Conservation (phyloP, 2,113 vertebrate species). For the Hydropotes inermis region DNA sequence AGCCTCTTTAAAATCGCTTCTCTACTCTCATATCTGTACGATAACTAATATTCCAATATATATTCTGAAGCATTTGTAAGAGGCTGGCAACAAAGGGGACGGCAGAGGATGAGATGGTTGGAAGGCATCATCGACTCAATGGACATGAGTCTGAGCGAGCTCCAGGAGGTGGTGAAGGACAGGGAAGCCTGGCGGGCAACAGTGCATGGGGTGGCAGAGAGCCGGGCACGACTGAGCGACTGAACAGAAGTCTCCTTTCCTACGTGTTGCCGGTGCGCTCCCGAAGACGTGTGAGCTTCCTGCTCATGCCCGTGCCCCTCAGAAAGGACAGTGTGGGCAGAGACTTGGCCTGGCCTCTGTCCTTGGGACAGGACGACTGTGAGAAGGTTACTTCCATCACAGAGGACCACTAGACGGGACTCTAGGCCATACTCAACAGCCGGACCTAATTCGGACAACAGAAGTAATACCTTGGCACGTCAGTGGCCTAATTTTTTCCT, state of each 20-base stretch:
- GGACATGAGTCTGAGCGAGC: background rate
- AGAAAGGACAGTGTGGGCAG: background rate
- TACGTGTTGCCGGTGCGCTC: too few species aligned
- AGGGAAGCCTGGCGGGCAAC: background rate
- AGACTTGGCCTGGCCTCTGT: background rate
- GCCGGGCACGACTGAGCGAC: background rate
- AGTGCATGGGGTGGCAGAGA: background rate
- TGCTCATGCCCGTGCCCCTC: background rate
- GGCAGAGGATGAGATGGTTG: background rate
- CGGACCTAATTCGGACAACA: background rate
- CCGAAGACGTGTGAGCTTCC: background rate
- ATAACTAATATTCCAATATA: background rate
- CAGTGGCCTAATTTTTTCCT: background rate
- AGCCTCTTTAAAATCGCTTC: constrained; percentile 1
- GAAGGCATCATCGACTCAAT: background rate
- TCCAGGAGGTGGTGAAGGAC: background rate
- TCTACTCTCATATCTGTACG: background rate
- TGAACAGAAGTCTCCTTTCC: background rate
- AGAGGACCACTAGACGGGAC: background rate
- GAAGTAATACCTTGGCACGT: background rate
- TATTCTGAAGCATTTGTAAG: background rate
- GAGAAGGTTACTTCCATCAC: background rate
- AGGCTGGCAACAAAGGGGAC: background rate
- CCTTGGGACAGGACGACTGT: background rate
- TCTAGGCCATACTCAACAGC: background rate